Evolutionary conservation across 2,888 invertebrate genomes (phyloP), one percentile per base, ranked within the genome.

Genomic region (Disparrhopalites patrizii): DNA sequence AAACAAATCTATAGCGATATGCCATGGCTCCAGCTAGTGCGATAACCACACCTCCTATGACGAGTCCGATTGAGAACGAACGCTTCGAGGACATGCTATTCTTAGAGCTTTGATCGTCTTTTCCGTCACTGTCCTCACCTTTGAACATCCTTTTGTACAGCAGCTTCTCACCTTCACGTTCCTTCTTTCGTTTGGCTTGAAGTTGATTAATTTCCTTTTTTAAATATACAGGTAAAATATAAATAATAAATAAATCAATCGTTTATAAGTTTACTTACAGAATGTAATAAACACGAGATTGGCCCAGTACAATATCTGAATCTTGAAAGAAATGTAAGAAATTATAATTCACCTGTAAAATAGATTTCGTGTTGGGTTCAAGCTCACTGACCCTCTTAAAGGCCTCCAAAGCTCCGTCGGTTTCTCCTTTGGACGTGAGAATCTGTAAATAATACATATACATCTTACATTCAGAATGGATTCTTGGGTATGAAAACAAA

Each of bases 21-120:
- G 88, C 86, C 58, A 89, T 84, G 62, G 88, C 84, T 70, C 90
- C 89, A 23, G 75, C 76, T 64, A 86, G 85, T 66, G 88, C 86
- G 73, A 89, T 86, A 60, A 85, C 82, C 62, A 86, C 79, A 56
- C 85, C 85, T 57, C 87, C 85, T 66, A 89, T 81, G 70, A 90
- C 80, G 18, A 90, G 85, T 65, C 88, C 87, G 87, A 86, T 86
- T 50, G 85, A 71, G 18, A 76, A 64, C 30, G 69, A 64, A 31
- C 66, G 43, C 60, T 68, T 67, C 36, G 64, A 68, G n/a, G 64
- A 55, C n/a, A n/a, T n/a, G 2, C 15, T 3, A 8, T 3, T 3
- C 7, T 20, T 4, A 4, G 40, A 8, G 20, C 33, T 50, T 15
- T 51, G 27, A 18, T 60, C 30, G n/a, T 57, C 61, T 18, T 56